Base-by-base conservation (phyloP, 1,140 invertebrate genomes). In the Achroia grisella region DNA sequence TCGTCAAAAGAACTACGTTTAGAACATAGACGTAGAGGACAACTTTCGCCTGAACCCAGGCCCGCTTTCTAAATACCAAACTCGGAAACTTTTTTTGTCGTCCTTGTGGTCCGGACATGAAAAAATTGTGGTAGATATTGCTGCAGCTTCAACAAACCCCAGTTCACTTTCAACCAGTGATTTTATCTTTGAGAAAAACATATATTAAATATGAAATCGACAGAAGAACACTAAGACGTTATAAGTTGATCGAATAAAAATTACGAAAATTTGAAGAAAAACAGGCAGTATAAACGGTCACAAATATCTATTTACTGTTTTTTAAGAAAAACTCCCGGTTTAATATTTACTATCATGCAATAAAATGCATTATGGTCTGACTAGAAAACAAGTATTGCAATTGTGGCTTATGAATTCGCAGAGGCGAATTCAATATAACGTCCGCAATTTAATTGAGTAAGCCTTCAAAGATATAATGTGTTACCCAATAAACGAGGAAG, bases 1-100 rank as follows among this genome's bases (percentile, higher is more conserved):
- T 37, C 65, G 8, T 48, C 32, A 9, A 40, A 33, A 39, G 47
- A 56, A 11, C 52, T 62, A 15, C 56, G 36, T 40, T 27, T 28
- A 52, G 53, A 64, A 55, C 55, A 62, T 44, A 33, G 51, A 12
- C 55, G 55, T 54, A 54, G 51, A 52, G 48, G 55, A 42, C 50
- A 62, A 49, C 55, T 13, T 55, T 58, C 55, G 10, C 55, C 48
- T 27, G 43, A 56, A 34, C 8, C 14, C 15, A 52, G 23, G 29
- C 23, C 35, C 14, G 14, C 17, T 41, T n/a, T 9, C 17, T 11
- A n/a, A 44, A 35, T 27, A 13, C 1, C 39, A 44, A 28, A 35
- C 13, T 46, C 54, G 52, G 45, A 52, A 57, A 30, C 40, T 39
- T 10, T 43, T 48, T 17, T 2, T n/a, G 39, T 12, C 51, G 12